phyloP scores from a whole-genome alignment of 2,888 invertebrate genomes.

The Nomada flava region DNA sequence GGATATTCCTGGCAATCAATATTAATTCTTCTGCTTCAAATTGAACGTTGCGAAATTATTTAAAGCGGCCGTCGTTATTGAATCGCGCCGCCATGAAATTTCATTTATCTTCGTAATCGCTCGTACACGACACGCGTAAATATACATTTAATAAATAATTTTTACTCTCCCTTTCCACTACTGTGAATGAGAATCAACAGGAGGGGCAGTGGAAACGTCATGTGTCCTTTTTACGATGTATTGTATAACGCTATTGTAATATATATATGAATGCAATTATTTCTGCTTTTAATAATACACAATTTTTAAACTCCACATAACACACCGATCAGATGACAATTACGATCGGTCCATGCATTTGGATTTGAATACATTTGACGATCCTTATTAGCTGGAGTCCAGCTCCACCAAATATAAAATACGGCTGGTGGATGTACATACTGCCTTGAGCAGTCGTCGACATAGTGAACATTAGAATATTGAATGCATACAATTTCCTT shows the following conservation, averaged over 20 bases:
- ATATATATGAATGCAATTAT: too few relatives aligned
- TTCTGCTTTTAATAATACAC: too few relatives aligned
- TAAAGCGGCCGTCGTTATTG: slow-evolving; percentile 45
- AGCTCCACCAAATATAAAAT: not conserved
- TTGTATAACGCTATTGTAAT: too few relatives aligned
- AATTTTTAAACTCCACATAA: too few relatives aligned
- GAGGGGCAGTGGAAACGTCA: too few relatives aligned
- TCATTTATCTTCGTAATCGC: slow-evolving; percentile 44
- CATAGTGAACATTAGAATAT: slow-evolving; percentile 6
- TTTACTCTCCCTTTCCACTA: not conserved
- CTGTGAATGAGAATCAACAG: too few relatives aligned
- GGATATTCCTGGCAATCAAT: slow-evolving; percentile 24
- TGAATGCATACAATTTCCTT: not conserved
- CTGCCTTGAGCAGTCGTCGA: not conserved
- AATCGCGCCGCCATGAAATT: slow-evolving; percentile 24
- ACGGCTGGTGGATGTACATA: not conserved
- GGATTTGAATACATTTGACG: not conserved
- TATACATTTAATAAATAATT: slow-evolving; percentile 6
- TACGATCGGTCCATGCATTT: not conserved
- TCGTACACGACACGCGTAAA: slow-evolving; percentile 19
- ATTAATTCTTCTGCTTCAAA: slow-evolving; percentile 34
- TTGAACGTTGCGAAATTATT: slow-evolving; percentile 53
- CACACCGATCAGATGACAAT: slow-evolving; percentile 1
- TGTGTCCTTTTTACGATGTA: too few relatives aligned
- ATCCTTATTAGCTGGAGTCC: not conserved